These are phyloP conservation scores for Caenorhabditis briggsae DNA, from an alignment of 1,140 invertebrate genomes.

Conservation along the genomic window DNA sequence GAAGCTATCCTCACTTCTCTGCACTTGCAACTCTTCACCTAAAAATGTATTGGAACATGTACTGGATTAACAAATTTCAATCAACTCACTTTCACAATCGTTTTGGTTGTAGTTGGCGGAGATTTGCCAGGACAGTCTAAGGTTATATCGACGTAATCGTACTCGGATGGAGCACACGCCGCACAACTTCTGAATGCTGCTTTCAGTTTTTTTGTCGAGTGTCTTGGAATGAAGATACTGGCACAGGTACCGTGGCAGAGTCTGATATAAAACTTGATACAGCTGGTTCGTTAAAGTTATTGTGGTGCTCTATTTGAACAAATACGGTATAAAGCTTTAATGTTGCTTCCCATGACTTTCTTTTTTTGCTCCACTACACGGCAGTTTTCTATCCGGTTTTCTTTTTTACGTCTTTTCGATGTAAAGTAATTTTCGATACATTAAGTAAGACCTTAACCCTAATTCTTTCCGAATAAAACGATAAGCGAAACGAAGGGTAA, in stretches of 20 bases:
- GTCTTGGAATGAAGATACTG: slow-evolving; percentile 53
- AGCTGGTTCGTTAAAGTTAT: no score
- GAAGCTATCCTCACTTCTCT: slow-evolving; percentile 50
- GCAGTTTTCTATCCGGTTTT: no score
- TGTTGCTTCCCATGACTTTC: no score
- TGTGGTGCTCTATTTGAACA: no score
- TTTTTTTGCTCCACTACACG: no score
- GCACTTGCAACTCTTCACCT: slow-evolving; percentile 52
- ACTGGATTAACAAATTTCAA: background rate
- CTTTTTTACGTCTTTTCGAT: background rate
- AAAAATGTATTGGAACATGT: slow-evolving; percentile 3
- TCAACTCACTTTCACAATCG: slow-evolving; percentile 56
- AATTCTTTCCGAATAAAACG: slow-evolving; percentile 19
- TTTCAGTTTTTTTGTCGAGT: slow-evolving; percentile 55
- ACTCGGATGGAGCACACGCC: slow-evolving; percentile 51
- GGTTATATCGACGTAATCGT: slow-evolving; percentile 57
- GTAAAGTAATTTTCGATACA: slow-evolving; percentile 6
- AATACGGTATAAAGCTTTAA: no score
- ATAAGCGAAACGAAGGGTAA: slow-evolving; percentile 17
- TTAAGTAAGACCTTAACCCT: slow-evolving; percentile 44
- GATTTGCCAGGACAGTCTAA: slow-evolving; percentile 58
- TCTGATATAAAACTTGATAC: no score
- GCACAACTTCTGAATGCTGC: slow-evolving; percentile 56
- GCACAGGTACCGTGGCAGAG: slow-evolving; percentile 55
- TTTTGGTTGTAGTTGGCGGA: slow-evolving; percentile 57